Evolutionary conservation across 2,113 vertebrate species (phyloP), one percentile per base, ranked within the genome.

Genomic region (Grus americana): DNA sequence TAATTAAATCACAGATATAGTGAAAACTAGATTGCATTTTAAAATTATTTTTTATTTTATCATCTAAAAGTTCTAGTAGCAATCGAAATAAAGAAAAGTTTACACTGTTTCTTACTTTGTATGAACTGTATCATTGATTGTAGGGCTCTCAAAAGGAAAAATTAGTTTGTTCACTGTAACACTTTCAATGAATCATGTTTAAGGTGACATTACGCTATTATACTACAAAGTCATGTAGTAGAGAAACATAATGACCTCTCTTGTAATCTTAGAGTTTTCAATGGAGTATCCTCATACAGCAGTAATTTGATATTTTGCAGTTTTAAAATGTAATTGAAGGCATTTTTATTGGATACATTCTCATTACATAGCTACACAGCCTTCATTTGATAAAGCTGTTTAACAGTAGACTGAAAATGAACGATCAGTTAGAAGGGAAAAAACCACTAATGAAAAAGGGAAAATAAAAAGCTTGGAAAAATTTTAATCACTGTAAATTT

Each of bases 361-460:
- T 96, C 85, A 92, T 97, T 94, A 94, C 90, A 93, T 49, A 93
- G 58, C 44, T 78, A 82, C 86, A 44, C 29, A 87, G 61, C 58
- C 36, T 85, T 92, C 82, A 94, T 95, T 96, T 97, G 74, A 94
- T 86, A 91, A 96, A 94, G 58, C 86, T 95, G 74, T 93, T 95
- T 70, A 95, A 95, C 27, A 76, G 29, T 14, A 52, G 73, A 71
- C 49, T 80, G 65, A 86, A 95, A 97, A 94, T 72, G 55, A 89
- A 88, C 23, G 32, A 92, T 75, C 42, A 58, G 22, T 83, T 70
- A 75, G 63, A 86, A 83, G 21, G 12, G 57, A 29, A 88, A 71
- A 96, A 73, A 59, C 4, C 44, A 76, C 54, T 74, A 72, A 86
- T 9, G 38, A 83, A 66, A 86, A 61, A 73, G n/a, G 19, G 62